A percentile compares a stretch with the other conserved stretches of the same genome.
Conservation (phyloP, 2,888 invertebrate genomes). For the Macaria notata region DNA sequence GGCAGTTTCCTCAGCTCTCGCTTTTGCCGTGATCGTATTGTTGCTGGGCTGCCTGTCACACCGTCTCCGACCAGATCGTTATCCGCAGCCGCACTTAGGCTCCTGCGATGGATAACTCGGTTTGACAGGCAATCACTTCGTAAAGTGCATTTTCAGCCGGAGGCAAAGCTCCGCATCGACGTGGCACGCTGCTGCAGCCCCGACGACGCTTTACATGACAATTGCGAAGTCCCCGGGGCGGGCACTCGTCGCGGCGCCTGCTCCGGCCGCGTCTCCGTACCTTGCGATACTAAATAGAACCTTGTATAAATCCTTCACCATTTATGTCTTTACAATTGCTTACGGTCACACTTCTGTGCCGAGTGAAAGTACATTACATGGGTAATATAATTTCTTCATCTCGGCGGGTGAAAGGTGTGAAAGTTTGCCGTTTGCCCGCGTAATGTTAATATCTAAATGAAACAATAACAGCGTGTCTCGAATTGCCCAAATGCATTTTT, state of each 20-base stretch:
- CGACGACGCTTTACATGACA: conserved; percentile 74
- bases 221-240: conserved; percentile 71
- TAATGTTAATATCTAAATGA: conserved; percentile 21
- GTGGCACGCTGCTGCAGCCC: conserved; percentile 55
- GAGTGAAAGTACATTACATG: conserved; percentile 45
- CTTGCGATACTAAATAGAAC: conserved; percentile 43
- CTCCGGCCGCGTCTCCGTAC: conserved; percentile 43
- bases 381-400: conserved; percentile 43
- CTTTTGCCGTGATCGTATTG: conserved; percentile 52
- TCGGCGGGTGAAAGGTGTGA: conserved; percentile 58
- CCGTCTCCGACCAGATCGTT: conserved; percentile 56
- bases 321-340: conserved; percentile 16
- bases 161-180: conserved; percentile 58
- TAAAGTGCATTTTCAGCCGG: conserved; percentile 78
- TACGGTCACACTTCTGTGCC: conserved; percentile 22
- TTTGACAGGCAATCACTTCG: conserved; percentile 75
- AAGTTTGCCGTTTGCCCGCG: conserved; percentile 38
- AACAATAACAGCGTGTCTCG: conserved; percentile 7
- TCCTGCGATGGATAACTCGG: conserved; percentile 63
- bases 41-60: conserved; percentile 42
- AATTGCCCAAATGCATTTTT: conserved; percentile 15
- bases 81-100: conserved; percentile 65
- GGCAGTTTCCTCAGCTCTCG: conserved; percentile 41
- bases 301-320: conserved; percentile 32
- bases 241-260: conserved; percentile 50